Conservation (phyloP, 2,113 vertebrate genomes). For the zebrafish (Danio rerio) region GRCz12tu NC_133180.1:30018501-30019000, state of each 20-base stretch:
- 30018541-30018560: not conserved
- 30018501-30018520: conserved; percentile 14
- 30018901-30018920: not conserved
- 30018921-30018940: not conserved
- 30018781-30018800: conserved; percentile 26
- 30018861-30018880: not conserved
- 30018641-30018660: not conserved
- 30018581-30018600: not conserved
- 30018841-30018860: not conserved
- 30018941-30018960: not conserved
- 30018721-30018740: conserved; percentile 14
- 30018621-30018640: not conserved
- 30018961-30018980: not conserved
- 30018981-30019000: too few relatives aligned
- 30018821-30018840: not conserved
- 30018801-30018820: conserved; percentile 23
- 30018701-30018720: conserved; percentile 13
- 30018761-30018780: conserved; percentile 39
- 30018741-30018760: conserved; percentile 37
- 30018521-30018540: not conserved
- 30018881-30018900: not conserved
- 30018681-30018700: not conserved
- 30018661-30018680: not conserved
- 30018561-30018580: not conserved
- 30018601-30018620: conserved; percentile 1